Base-by-base conservation (phyloP, 1,140 invertebrate species). In the Saccostrea glomerata region DNA sequence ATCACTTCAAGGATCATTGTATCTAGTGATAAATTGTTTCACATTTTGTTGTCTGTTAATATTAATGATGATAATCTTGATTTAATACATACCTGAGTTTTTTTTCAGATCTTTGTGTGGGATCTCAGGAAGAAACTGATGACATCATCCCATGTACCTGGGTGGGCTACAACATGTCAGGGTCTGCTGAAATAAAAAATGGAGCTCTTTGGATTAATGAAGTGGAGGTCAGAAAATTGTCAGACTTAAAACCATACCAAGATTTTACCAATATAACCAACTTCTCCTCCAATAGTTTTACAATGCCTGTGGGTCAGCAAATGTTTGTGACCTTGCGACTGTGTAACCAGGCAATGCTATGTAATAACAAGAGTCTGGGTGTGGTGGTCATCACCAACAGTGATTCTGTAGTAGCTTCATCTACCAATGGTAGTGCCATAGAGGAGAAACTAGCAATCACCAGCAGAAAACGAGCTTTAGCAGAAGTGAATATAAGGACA, bases 261-360 rank as follows among this genome's bases (percentile, higher is more conserved):
- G 83, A 89, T 47, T 60, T 54, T 0, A 56, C 40, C 23, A 73
- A 30, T 1, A 25, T 12, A 7, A 63, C 23, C 30, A 82, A n/a
- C n/a, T 15, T 47, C 17, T 54, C 23, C 11, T 63, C 82, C 0
- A 77, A n/a, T n/a, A n/a, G n/a, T 56, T 90, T 88, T 70, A 82
- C 66, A n/a, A 91, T 91, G 88, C 89, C 89, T 40, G 89, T 89
- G 17, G 88, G 88, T 5, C 23, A 88, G 30, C 87, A 86, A 7
- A 15, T 90, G 63, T 91, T 91, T 60, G 23, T 86, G 25, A 87
- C 66, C 15, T 70, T 89, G 15, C 82, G 83, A 20, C 55, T 87
- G 6, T 91, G 91, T 87, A 90, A 90, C 55, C 86, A 90, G 54
- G 91, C 89, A 1, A 84, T 88, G 54, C 30, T 84, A n/a, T 91